A percentile compares a stretch with the other conserved stretches of the same genome.
These are phyloP conservation scores for Centruroides sculpturatus DNA, from an alignment of 1,140 invertebrate genomes.

Conservation along the genomic window DNA sequence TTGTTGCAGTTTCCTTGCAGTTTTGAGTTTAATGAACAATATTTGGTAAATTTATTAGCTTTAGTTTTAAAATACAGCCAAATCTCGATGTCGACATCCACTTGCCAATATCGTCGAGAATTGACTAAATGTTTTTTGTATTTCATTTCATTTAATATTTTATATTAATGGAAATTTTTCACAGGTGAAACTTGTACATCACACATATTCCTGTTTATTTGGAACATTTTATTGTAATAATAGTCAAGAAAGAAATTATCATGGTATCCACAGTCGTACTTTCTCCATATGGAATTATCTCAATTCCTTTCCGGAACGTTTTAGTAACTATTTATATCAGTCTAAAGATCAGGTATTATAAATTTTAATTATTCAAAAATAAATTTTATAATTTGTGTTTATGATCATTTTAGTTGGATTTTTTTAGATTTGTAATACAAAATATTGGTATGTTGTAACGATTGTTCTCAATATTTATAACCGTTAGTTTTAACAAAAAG, in stretches of 20 bases:
- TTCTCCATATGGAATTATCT: constrained; percentile 81
- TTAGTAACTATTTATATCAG: constrained; percentile 70
- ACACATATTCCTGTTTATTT: constrained; percentile 89
- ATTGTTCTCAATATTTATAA: too few relatives aligned
- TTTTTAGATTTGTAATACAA: too few relatives aligned
- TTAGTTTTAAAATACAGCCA: too few relatives aligned
- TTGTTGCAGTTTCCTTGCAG: constrained; percentile 73
- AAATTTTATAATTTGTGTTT: too few relatives aligned
- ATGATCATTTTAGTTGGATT: too few relatives aligned
- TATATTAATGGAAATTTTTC: constrained; percentile 17
- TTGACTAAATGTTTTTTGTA: too few relatives aligned
- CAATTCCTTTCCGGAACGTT: constrained; percentile 44
- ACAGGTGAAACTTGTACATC: constrained; percentile 85
- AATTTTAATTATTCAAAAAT: too few relatives aligned
- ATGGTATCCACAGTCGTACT: constrained; percentile 50
- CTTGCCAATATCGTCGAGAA: too few relatives aligned
- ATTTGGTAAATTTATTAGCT: constrained; percentile 50
- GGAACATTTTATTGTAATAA: constrained; percentile 94
- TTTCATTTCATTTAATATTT: too few relatives aligned
- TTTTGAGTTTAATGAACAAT: constrained; percentile 89
- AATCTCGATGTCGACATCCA: background rate
- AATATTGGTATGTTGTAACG: too few relatives aligned
- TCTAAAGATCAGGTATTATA: background rate
- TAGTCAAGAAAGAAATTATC: constrained; percentile 50
- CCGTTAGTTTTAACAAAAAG: too few relatives aligned